Evolutionary conservation across 2,113 vertebrate genomes (phyloP).

Genomic region (Oplegnathus fasciatus): DNA sequence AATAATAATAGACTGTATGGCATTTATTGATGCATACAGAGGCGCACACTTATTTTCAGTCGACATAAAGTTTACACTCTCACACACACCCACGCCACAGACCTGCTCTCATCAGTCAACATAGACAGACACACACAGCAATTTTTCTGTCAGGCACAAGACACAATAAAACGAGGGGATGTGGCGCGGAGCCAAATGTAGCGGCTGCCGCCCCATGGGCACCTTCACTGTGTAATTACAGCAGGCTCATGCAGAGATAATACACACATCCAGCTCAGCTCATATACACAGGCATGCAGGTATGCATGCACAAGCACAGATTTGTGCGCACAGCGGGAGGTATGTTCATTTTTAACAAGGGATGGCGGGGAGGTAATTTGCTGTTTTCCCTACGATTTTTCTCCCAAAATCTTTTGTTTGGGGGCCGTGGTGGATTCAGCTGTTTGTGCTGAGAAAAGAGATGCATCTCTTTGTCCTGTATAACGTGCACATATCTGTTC

Average conservation of each 20-base stretch:
- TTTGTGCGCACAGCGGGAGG: slow-evolving; percentile 44
- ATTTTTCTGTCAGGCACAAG: slow-evolving; percentile 61
- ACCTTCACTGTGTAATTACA: slow-evolving; percentile 72
- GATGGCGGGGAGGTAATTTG: slow-evolving; percentile 51
- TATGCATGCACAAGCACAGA: slow-evolving; percentile 54
- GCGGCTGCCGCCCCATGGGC: slow-evolving; percentile 51
- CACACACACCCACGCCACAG: slow-evolving; percentile 10
- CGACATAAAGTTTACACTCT: slow-evolving; percentile 19
- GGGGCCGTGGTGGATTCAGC: neutral
- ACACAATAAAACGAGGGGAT: slow-evolving; percentile 75
- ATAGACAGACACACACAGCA: slow-evolving; percentile 43
- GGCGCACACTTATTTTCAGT: slow-evolving; percentile 6
- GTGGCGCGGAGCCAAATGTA: slow-evolving; percentile 65
- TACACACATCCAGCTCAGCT: slow-evolving; percentile 58
- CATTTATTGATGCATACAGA: slow-evolving; percentile 28
- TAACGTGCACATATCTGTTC: neutral
- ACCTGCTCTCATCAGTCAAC: slow-evolving; percentile 33
- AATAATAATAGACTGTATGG: slow-evolving; percentile 5
- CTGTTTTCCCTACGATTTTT: slow-evolving; percentile 31
- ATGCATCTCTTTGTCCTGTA: slow-evolving; percentile 5
- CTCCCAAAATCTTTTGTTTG: slow-evolving; percentile 14
- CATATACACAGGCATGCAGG: slow-evolving; percentile 58
- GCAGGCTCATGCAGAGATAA: slow-evolving; percentile 67
- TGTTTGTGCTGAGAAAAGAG: neutral
- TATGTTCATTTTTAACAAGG: slow-evolving; percentile 66